Evolutionary conservation across 1,140 invertebrate genomes (phyloP).

Genomic region (Apis laboriosa): DNA sequence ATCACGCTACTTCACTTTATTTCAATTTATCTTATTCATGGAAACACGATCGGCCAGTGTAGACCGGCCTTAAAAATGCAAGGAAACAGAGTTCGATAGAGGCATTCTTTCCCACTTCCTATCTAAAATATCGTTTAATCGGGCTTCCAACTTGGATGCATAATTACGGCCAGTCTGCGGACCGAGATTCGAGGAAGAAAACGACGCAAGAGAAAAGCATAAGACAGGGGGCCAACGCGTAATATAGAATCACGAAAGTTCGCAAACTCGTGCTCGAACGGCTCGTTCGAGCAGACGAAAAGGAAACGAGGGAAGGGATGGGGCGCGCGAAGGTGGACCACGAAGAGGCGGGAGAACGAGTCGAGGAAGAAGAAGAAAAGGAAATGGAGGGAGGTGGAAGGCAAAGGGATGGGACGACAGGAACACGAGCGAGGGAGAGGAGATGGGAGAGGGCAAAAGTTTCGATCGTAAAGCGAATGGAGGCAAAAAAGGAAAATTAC

Average conservation of each 20-base stretch:
- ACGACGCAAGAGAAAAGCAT: background rate
- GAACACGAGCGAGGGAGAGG: slow-evolving; percentile 50
- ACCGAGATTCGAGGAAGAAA: background rate
- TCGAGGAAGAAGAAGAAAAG: slow-evolving; percentile 47
- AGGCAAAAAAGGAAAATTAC: slow-evolving; percentile 79
- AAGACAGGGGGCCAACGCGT: slow-evolving; percentile 18
- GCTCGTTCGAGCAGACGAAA: slow-evolving; percentile 51
- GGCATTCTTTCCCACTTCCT: background rate
- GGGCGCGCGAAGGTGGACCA: slow-evolving; percentile 42
- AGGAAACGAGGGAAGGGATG: slow-evolving; percentile 17
- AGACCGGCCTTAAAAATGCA: background rate
- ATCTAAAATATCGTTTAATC: slow-evolving; percentile 22
- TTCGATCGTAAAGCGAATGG: slow-evolving; percentile 78
- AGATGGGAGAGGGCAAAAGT: slow-evolving; percentile 70
- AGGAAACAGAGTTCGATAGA: background rate
- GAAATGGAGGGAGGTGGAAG: slow-evolving; percentile 41
- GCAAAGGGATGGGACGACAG: slow-evolving; percentile 54
- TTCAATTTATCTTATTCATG: no score
- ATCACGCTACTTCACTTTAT: no score
- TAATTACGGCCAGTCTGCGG: slow-evolving; percentile 41
- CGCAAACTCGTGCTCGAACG: slow-evolving; percentile 51
- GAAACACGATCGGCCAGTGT: no score
- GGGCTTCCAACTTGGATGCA: slow-evolving; percentile 46
- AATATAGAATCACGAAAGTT: slow-evolving; percentile 59
- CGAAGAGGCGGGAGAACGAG: slow-evolving; percentile 53